Base-by-base conservation (phyloP, 2,113 vertebrate species). In the Spermophilus dauricus region DNA sequence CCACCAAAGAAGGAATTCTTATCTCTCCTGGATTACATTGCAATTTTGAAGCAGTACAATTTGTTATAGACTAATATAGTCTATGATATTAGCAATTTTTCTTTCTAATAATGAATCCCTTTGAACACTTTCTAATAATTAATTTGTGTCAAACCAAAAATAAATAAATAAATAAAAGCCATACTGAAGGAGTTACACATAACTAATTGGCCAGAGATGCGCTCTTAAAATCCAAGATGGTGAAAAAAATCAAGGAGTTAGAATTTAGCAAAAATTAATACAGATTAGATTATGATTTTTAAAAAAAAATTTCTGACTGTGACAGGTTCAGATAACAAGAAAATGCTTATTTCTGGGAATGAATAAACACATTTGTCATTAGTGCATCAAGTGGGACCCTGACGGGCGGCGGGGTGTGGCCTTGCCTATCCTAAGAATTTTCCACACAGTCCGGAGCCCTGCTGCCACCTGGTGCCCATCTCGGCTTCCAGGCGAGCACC, bases 401-500 rank as follows among this genome's bases (percentile, higher is more conserved):
- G 37, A 26, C n/a, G 7, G 28, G 53, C 67, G 37, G 76, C 56
- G 24, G 11, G 7, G 45, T 10, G 18, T 0, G 28, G 56, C 65
- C 58, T 70, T 5, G 1, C 30, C 18, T 9, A 53, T 3, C 70
- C 84, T 6, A 18, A 72, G 51, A 22, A 48, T 2, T 77, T 8
- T 1, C 34, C 75, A 58, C n/a, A n/a, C 37, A 3, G 11, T 84
- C 69, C 85, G 1, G 65, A 34, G 18, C 26, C 32, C 92, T 95
- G 67, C 97, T 92, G 97, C 98, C 98, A 84, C 93, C 97, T 97
- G 93, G 85, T 75, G 98, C 89, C 88, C 42, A 45, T 34, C 69
- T 80, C 65, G 9, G 76, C 84, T 56, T 80, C 70, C 73, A 16
- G 45, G 56, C 4, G 1, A 77, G 48, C 91, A 73, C 8, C 1